Evolutionary conservation across 2,113 vertebrate genomes (phyloP).

Genomic region (Sebastes schlegelii): DNA sequence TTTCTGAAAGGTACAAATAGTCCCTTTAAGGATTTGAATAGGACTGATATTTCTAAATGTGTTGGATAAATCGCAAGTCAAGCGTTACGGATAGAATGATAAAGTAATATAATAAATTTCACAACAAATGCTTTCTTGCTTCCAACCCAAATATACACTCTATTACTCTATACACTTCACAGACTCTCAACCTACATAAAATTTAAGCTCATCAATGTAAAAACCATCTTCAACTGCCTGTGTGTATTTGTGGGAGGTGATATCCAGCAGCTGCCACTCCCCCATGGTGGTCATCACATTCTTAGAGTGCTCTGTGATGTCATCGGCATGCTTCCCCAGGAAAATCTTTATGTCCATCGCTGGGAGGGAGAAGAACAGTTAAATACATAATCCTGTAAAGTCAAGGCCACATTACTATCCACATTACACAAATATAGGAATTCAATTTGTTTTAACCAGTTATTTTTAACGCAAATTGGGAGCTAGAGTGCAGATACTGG

Average conservation of each 20-base stretch:
- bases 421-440: neutral
- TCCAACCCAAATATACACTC: neutral
- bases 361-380: conserved; percentile 22
- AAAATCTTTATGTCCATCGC: conserved; percentile 67
- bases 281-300: conserved; percentile 74
- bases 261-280: conserved; percentile 82
- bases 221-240: fast-evolving
- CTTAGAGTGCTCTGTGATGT: conserved; percentile 59
- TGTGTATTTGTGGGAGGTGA: neutral
- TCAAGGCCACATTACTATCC: neutral
- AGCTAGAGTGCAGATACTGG: no score
- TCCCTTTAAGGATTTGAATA: neutral
- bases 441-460: no score
- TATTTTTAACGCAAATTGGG: no score
- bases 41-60: neutral
- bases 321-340: conserved; percentile 9
- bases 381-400: neutral
- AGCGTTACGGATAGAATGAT: neutral
- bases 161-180: neutral
- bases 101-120: neutral
- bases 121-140: neutral
- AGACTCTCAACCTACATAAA: conserved; percentile 53
- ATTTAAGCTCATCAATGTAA: conserved; percentile 56
- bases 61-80: neutral
- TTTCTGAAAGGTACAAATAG: no score